A percentile compares a stretch with the other conserved stretches of the same genome.
Evolutionary conservation across 2,888 invertebrate genomes (phyloP).

Genomic region (Cetonia aurata): DNA sequence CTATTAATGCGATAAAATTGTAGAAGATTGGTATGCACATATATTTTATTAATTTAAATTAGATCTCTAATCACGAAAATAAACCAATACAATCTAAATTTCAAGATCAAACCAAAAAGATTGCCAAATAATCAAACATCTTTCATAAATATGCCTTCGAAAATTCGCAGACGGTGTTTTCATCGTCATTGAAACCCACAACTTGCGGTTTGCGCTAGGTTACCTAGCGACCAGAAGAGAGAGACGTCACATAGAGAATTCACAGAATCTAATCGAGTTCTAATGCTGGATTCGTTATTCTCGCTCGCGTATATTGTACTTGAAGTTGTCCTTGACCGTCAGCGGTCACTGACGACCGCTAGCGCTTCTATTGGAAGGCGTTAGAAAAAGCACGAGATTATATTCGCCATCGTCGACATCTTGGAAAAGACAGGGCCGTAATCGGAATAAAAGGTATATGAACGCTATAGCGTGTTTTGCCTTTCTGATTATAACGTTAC

Average conservation of each 20-base stretch:
- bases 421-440: slow-evolving; percentile 25
- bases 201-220: not conserved
- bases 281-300: slow-evolving; percentile 52
- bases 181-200: no score
- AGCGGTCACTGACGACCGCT: slow-evolving; percentile 40
- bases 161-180: no score
- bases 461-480: no score
- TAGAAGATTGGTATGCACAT: no score
- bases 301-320: slow-evolving; percentile 53
- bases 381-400: slow-evolving; percentile 54
- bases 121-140: no score
- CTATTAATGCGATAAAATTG: no score
- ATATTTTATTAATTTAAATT: no score
- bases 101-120: no score
- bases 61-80: no score
- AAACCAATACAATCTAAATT: no score
- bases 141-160: no score
- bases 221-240: slow-evolving; percentile 21
- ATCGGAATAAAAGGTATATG: not conserved
- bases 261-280: slow-evolving; percentile 54
- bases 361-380: slow-evolving; percentile 51
- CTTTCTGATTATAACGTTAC: no score
- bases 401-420: slow-evolving; percentile 52
- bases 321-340: slow-evolving; percentile 54
- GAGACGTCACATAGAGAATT: slow-evolving; percentile 25